Evolutionary conservation across 2,113 vertebrate species (phyloP), one percentile per base, ranked within the genome.

Genomic region (Suricata suricatta): DNA sequence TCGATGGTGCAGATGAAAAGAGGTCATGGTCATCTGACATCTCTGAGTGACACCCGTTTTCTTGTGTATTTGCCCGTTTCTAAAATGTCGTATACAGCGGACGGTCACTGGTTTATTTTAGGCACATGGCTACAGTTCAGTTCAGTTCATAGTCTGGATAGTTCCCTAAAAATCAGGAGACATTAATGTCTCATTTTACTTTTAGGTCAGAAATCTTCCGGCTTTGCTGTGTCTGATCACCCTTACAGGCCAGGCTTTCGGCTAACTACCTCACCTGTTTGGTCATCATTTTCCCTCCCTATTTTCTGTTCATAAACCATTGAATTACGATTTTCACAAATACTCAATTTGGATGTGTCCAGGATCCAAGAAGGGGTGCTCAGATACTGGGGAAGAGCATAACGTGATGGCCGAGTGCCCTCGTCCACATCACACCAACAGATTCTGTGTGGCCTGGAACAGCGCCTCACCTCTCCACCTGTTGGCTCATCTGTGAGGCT

Each of bases 371-470:
- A 47, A 87, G 72, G 66, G 47, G 1, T 13, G 27, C 5, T 9
- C 21, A 8, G 41, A 21, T 44, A 2, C 1, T 2, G 66, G 29
- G 31, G n/a, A 21, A 8, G 31, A 21, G 12, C 6, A 2, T 21
- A 4, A 2, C 3, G 16, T 21, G 21, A 2, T 13, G 1, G 29
- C 19, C 13, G 7, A 8, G 8, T 7, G 25, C 44, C 0, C 1
- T 13, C 6, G 0, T 12, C 13, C 3, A 5, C 2, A 0, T 33
- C 31, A 6, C 8, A 2, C 5, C 1, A 2, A 3, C 0, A 14
- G 19, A 8, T 0, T 15, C 54, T 47, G 44, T 63, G 21, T 38
- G 35, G 23, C 72, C 60, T 50, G 0, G 8, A 14, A 10, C 21
- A 4, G 3, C 1, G 5, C n/a, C 66, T 52, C 12, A 0, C 27